Conservation (phyloP, 2,797 vertebrate species). For the Gallirallus australis region DNA sequence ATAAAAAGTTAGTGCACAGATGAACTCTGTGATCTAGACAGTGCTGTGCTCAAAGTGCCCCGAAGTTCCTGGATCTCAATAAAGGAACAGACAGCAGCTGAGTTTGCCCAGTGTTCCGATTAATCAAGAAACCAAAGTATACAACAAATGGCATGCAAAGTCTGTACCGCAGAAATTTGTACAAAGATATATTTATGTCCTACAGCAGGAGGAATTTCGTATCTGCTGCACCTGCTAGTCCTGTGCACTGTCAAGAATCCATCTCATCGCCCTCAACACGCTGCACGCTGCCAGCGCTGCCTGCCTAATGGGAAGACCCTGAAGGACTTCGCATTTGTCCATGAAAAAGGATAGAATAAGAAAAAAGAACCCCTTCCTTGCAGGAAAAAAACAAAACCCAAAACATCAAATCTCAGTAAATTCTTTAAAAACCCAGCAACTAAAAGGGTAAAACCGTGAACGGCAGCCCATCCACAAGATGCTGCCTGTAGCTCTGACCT, state of each 20-base stretch:
- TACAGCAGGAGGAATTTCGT: background rate
- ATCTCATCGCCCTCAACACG: background rate
- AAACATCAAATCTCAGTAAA: constrained; percentile 43
- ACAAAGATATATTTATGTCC: background rate
- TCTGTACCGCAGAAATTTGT: background rate
- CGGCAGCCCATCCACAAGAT: constrained; percentile 51
- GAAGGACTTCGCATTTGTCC: background rate
- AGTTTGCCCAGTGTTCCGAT: background rate
- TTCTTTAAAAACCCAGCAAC: constrained; percentile 16
- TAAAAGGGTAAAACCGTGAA: constrained; percentile 52
- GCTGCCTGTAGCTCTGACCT: constrained; percentile 68
- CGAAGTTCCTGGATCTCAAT: background rate
- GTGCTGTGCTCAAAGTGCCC: background rate
- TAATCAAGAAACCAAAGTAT: background rate
- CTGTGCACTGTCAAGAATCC: background rate
- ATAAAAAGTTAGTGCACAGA: constrained; percentile 79
- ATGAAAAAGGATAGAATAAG: constrained; percentile 16
- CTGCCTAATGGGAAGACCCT: background rate
- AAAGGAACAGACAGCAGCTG: background rate
- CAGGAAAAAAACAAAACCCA: background rate
- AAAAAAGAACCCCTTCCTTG: constrained; percentile 28
- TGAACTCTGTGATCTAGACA: constrained; percentile 65
- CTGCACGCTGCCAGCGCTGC: background rate
- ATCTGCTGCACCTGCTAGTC: background rate
- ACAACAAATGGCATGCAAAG: background rate